Evolutionary conservation across 1,140 invertebrate genomes (phyloP), one percentile per base, ranked within the genome.

Genomic region (Drosophila seguyi): DNA sequence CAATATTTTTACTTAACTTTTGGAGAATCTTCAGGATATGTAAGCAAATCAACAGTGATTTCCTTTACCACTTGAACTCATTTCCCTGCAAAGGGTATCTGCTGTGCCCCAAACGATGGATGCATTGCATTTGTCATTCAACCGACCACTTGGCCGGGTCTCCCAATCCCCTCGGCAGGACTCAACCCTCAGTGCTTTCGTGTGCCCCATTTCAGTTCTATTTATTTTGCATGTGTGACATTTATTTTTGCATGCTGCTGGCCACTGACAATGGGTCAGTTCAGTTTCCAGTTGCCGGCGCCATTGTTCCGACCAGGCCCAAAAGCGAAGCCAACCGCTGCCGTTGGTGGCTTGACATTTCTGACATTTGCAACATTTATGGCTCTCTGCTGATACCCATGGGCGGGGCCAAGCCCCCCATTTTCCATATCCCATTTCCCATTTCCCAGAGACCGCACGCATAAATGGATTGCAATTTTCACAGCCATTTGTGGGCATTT

Each of bases 311-410:
- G 55, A 47, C 62, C 42, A 53, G 71, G 58, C 61, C 68, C 58
- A 63, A 67, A 69, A 69, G 66, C 52, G 78, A 53, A 45, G 66
- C 55, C 66, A 63, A 78, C 80, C 75, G 56, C 63, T 79, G 80
- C 68, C 68, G 76, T 66, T 87, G 83, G 71, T 86, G 79, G 85
- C 81, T 74, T 82, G 79, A 86, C 87, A 90, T 80, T 81, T 90
- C 65, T 90, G 87, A 88, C 81, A 88, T 82, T 91, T 78, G 81
- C 81, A 85, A 81, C 83, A 88, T 87, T 82, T 85, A 85, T 82
- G 71, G 84, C 75, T 78, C 83, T 80, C 69, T 82, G 77, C 76
- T 84, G 81, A 69, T 62, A 78, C 60, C 63, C 58, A 25, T 61
- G 65, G 81, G 36, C 16, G 29, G 22, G 25, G 66, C 42, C 60